These are phyloP conservation scores for Drosophila repleta DNA, from an alignment of 1,140 invertebrate species.

Conservation along the genomic window DNA sequence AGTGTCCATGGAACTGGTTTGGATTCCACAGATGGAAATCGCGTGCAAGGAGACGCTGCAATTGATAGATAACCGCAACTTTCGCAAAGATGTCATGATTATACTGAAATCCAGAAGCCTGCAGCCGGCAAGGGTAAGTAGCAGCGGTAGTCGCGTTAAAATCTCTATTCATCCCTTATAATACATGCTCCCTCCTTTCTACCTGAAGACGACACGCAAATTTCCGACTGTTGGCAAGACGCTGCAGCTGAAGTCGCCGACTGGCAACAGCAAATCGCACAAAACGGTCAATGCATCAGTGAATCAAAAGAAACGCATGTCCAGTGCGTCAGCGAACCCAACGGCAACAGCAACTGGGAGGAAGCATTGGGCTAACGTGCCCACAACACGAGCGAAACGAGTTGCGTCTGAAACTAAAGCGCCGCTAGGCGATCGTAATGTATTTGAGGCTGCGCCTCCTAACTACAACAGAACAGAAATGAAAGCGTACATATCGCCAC, in stretches of 20 bases:
- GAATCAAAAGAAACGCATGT: conserved; percentile 56
- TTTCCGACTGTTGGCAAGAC: conserved; percentile 76
- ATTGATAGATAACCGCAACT: conserved; percentile 86
- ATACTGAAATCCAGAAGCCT: conserved; percentile 85
- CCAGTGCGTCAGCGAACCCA: conserved; percentile 12
- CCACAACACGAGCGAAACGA: not conserved
- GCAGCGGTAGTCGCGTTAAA: not conserved
- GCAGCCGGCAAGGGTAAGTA: conserved; percentile 64
- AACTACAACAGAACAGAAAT: not conserved
- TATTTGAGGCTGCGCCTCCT: conserved; percentile 8
- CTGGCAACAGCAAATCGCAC: conserved; percentile 36
- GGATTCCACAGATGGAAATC: conserved; percentile 86
- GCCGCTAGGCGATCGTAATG: conserved; percentile 57
- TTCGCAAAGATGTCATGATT: conserved; percentile 88
- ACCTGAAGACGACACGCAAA: conserved; percentile 67
- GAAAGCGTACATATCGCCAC: conserved; percentile 46
- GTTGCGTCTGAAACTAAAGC: not conserved
- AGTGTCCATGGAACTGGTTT: conserved; percentile 85
- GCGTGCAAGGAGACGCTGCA: conserved; percentile 87
- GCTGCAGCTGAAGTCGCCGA: conserved; percentile 66
- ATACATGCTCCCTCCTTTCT: conserved; percentile 21
- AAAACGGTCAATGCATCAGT: conserved; percentile 39
- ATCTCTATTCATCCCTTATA: conserved; percentile 20
- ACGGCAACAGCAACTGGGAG: conserved; percentile 21
- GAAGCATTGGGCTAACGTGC: conserved; percentile 27